Conservation (phyloP, 2,797 vertebrate species). For the Potorous gilbertii region DNA sequence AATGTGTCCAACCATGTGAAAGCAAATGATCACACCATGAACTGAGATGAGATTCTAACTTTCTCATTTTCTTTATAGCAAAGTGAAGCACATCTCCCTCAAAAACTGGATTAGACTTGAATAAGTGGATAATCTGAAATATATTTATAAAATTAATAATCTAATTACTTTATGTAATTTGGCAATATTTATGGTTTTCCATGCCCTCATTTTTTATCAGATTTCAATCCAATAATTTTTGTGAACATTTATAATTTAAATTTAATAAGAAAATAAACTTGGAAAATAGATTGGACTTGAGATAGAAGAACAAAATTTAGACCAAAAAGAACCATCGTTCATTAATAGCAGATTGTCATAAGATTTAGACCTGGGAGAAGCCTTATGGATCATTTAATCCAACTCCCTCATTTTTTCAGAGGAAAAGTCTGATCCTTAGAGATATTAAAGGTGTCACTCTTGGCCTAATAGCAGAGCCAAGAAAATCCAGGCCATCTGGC, state of each 20-base stretch:
- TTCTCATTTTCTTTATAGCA: background rate
- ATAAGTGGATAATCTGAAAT: too few relatives aligned
- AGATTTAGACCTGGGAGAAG: background rate
- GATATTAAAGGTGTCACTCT: background rate
- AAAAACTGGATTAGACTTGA: constrained; percentile 31
- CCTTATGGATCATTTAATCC: background rate
- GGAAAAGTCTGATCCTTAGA: background rate
- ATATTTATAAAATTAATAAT: background rate
- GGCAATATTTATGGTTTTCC: background rate
- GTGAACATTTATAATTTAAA: background rate
- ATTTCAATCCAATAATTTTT: background rate
- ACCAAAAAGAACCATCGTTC: background rate
- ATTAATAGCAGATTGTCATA: background rate
- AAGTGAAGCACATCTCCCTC: constrained; percentile 18
- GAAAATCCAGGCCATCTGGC: background rate
- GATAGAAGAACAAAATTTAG: background rate
- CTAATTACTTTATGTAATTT: background rate
- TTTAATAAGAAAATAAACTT: background rate
- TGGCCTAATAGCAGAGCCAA: background rate
- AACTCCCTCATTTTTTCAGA: background rate
- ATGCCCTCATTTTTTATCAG: background rate
- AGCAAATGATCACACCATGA: constrained; percentile 26
- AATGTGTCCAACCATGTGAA: background rate
- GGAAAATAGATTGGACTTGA: background rate
- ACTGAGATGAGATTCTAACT: constrained; percentile 25